These are phyloP conservation scores for Eurystomus gularis DNA, from an alignment of 2,113 vertebrate genomes.

Conservation along the genomic window DNA sequence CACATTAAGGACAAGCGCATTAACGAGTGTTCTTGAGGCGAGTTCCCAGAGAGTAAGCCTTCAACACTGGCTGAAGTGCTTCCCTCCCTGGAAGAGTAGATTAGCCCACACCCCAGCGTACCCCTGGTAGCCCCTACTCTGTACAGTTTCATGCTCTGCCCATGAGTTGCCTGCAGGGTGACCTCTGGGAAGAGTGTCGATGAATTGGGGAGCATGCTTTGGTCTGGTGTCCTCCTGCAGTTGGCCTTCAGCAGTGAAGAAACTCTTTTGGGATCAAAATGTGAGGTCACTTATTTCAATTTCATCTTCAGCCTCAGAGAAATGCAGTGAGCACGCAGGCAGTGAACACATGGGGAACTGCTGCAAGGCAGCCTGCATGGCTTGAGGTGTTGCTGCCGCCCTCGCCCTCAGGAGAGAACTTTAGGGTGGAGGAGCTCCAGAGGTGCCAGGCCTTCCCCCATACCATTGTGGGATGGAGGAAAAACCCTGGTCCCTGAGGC, in stretches of 20 bases:
- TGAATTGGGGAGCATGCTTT: fast-evolving
- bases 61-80: not conserved
- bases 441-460: fast-evolving
- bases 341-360: fast-evolving
- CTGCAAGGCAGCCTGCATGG: not conserved
- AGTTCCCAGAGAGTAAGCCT: not conserved
- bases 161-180: not conserved
- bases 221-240: not conserved
- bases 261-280: not conserved
- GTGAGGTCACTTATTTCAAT: not conserved
- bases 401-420: no score
- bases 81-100: fast-evolving
- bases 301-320: not conserved
- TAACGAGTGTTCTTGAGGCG: not conserved
- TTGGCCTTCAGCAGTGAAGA: not conserved
- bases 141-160: not conserved
- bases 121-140: not conserved
- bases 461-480: fast-evolving
- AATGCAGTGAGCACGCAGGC: fast-evolving
- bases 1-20: not conserved
- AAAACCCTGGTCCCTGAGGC: not conserved
- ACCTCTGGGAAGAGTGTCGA: fast-evolving
- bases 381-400: not conserved
- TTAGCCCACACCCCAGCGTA: fast-evolving
- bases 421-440: fast-evolving